Evolutionary conservation across 2,797 vertebrate species (phyloP).

Genomic region (Dendrocincla tyrannina): DNA sequence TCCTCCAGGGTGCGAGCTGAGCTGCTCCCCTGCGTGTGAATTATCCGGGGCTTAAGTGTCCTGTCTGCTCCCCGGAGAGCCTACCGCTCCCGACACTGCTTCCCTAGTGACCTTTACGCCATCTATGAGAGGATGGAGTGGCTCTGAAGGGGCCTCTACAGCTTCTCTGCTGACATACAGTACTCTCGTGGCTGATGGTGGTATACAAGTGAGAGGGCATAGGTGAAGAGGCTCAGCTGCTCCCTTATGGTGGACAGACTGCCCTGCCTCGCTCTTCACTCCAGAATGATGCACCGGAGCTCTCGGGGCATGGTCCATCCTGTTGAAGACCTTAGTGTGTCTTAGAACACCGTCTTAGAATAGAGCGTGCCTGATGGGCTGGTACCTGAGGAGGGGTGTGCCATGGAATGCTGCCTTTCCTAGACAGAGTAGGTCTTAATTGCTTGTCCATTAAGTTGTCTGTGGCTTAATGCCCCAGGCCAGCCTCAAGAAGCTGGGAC

Average conservation of each 20-base stretch:
- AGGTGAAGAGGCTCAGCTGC: not conserved
- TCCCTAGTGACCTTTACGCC: fast-evolving
- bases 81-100: fast-evolving
- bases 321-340: not conserved
- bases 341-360: not conserved
- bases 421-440: not conserved
- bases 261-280: fast-evolving
- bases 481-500: not conserved
- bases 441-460: not conserved
- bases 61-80: not conserved
- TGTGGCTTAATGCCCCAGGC: not conserved
- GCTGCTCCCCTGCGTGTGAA: not conserved
- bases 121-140: not conserved
- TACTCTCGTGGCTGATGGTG: not conserved
- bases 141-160: not conserved
- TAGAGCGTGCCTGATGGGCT: not conserved
- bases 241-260: too few relatives aligned
- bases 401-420: not conserved
- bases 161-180: fast-evolving
- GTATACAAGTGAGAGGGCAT: fast-evolving
- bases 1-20: too few relatives aligned
- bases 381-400: fast-evolving
- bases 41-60: fast-evolving
- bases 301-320: fast-evolving
- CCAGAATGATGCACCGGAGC: fast-evolving